phyloP scores from a whole-genome alignment of 1,140 invertebrate species.

The Aphelinus certus region DNA sequence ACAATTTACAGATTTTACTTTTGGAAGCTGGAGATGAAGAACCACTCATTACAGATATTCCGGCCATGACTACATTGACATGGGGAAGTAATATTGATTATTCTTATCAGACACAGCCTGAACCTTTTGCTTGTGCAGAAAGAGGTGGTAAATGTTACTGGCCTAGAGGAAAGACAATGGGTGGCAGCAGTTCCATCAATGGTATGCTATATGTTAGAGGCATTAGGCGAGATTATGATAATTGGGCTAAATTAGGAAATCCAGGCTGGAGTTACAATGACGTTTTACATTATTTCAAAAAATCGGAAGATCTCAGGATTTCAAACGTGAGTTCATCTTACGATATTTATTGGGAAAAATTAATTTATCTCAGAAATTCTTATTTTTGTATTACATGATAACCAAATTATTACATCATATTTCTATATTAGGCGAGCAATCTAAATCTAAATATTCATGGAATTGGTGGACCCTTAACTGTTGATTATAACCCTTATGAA shows the following conservation, averaged over 20 bases:
- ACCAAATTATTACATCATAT: no score
- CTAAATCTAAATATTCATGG: slow-evolving; percentile 52
- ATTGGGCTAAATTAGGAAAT: slow-evolving; percentile 78
- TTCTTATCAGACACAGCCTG: slow-evolving; percentile 62
- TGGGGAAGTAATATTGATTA: slow-evolving; percentile 63
- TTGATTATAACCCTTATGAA: slow-evolving; percentile 6
- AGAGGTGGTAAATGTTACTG: not conserved
- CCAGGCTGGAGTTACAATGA: slow-evolving; percentile 85
- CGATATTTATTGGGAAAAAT: not conserved
- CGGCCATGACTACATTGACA: slow-evolving; percentile 51
- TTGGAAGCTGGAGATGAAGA: slow-evolving; percentile 60
- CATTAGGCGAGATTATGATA: slow-evolving; percentile 73
- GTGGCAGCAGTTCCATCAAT: slow-evolving; percentile 76
- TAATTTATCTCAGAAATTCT: no score
- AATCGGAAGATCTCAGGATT: slow-evolving; percentile 70
- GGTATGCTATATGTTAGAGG: slow-evolving; percentile 79
- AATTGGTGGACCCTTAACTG: slow-evolving; percentile 1
- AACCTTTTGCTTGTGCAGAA: slow-evolving; percentile 44
- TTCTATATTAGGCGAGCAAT: no score
- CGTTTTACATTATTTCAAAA: slow-evolving; percentile 80
- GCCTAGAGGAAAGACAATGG: slow-evolving; percentile 59
- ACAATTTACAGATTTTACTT: slow-evolving; percentile 54
- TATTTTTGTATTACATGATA: no score
- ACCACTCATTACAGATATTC: slow-evolving; percentile 54
- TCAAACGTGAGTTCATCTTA: not conserved